Base-by-base conservation (phyloP, 2,113 vertebrate species). In the Todiramphus saurophagus region DNA sequence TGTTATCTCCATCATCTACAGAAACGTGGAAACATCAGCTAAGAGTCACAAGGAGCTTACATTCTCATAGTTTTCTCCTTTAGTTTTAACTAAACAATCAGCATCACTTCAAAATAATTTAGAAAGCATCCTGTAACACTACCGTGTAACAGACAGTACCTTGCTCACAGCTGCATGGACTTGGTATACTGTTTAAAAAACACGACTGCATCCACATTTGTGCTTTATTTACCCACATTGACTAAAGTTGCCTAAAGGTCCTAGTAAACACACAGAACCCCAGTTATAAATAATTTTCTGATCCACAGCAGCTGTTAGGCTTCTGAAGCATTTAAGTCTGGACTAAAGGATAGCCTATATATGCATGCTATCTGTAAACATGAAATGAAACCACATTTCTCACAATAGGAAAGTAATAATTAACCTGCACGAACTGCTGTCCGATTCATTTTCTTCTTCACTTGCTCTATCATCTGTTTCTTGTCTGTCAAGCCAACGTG, bases 341-440 rank as follows among this genome's bases (percentile, higher is more conserved):
- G 44, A 84, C 73, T 15, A 82, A 72, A 79, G 28, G 23, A 8
- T 62, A 79, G 35, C 8, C 58, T 72, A 37, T 39, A 81, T 44
- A 88, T 19, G 50, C 56, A 89, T 44, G 74, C 46, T 63, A n/a
- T 24, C 59, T 90, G 77, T 60, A 94, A 87, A 89, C 55, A 88
- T 3, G 43, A 77, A 83, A 53, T 31, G 5, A 68, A 91, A 76
- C 60, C 39, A 67, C 18, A 14, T 92, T 96, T 96, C 91, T 95
- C 87, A 95, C 86, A 90, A 92, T 41, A 97, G 88, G 56, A 97
- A 98, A 98, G 93, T 87, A 96, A 96, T 90, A 73, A 93, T 96
- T 97, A 98, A 99, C 99, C 99, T 99, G 99, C 98, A 99, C 0
- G 98, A 99, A 98, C 99, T 99, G 98, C 98, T 99, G 97, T 99